Evolutionary conservation across 2,888 invertebrate genomes (phyloP).

Genomic region (Drosophila neotestacea): DNA sequence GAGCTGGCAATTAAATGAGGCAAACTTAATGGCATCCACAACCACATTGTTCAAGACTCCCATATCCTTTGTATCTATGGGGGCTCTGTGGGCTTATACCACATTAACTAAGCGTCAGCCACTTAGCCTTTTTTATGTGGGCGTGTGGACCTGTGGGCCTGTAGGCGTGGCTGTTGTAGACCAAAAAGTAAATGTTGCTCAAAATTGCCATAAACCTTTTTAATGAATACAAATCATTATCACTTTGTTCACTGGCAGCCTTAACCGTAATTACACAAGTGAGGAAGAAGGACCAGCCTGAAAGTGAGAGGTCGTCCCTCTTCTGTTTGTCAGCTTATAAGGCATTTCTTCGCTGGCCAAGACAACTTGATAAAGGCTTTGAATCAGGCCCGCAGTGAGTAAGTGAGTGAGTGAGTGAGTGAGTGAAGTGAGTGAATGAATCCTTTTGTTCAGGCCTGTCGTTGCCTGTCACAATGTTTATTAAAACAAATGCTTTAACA

Average conservation of each 20-base stretch:
- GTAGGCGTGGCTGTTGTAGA: constrained; percentile 20
- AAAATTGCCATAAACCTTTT: constrained; percentile 79
- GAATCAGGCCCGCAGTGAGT: constrained; percentile 35
- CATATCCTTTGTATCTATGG: constrained; percentile 15
- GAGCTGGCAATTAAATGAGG: constrained; percentile 38
- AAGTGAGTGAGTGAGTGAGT: constrained; percentile 34
- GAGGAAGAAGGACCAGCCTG: constrained; percentile 7
- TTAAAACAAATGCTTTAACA: constrained; percentile 77
- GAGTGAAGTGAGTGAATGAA: constrained; percentile 46
- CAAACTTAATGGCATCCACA: constrained; percentile 35
- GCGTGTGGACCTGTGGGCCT: too few relatives aligned
- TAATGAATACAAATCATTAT: constrained; percentile 82
- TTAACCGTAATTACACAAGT: constrained; percentile 73
- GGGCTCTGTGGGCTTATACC: constrained; percentile 25
- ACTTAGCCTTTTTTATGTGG: constrained; percentile 28
- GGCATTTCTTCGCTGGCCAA: constrained; percentile 58
- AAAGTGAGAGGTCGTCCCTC: constrained; percentile 1
- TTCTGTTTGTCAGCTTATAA: constrained; percentile 73
- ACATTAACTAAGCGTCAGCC: constrained; percentile 39
- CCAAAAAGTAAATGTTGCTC: constrained; percentile 69
- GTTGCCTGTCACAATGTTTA: constrained; percentile 79
- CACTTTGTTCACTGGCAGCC: constrained; percentile 72
- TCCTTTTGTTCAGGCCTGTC: constrained; percentile 51
- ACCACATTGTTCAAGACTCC: constrained; percentile 22
- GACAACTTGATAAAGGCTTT: constrained; percentile 74